Evolutionary conservation across 1,140 invertebrate genomes (phyloP).

Genomic region (Heliconius eleuchia): DNA sequence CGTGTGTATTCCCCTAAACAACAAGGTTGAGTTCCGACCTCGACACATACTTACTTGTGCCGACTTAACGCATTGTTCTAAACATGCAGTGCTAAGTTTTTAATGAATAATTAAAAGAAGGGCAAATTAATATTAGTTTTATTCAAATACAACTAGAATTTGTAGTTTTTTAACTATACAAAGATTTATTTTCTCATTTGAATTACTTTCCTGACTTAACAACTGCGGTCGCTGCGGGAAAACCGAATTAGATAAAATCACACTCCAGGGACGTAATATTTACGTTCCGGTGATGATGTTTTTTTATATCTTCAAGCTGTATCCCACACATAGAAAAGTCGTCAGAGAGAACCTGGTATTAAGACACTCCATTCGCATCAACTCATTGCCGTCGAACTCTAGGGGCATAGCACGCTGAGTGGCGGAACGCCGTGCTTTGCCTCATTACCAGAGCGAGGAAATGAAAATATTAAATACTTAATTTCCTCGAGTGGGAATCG

Average conservation of each 20-base stretch:
- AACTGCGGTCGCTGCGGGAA: background rate
- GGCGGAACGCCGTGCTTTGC: background rate
- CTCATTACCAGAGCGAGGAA: background rate
- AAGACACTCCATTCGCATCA: background rate
- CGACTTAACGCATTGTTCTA: constrained; percentile 9
- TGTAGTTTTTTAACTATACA: too few relatives aligned
- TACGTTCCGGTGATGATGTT: too few relatives aligned
- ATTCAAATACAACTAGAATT: background rate
- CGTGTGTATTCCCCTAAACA: constrained; percentile 10
- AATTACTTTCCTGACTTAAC: too few relatives aligned
- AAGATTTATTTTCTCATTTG: too few relatives aligned
- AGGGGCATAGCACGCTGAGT: background rate
- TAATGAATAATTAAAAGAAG: background rate
- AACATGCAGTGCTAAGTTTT: background rate
- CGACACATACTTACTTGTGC: constrained; percentile 8
- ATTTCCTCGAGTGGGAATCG: background rate
- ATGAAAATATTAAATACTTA: too few relatives aligned
- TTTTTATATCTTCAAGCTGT: too few relatives aligned
- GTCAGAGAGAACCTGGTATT: background rate
- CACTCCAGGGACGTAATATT: too few relatives aligned
- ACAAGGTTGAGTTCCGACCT: constrained; percentile 3
- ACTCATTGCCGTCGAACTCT: too few relatives aligned
- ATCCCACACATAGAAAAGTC: background rate
- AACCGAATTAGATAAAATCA: background rate
- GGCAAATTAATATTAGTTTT: background rate